phyloP scores from a whole-genome alignment of 1,140 invertebrate genomes.

The Globodera ellingtonae region DNA sequence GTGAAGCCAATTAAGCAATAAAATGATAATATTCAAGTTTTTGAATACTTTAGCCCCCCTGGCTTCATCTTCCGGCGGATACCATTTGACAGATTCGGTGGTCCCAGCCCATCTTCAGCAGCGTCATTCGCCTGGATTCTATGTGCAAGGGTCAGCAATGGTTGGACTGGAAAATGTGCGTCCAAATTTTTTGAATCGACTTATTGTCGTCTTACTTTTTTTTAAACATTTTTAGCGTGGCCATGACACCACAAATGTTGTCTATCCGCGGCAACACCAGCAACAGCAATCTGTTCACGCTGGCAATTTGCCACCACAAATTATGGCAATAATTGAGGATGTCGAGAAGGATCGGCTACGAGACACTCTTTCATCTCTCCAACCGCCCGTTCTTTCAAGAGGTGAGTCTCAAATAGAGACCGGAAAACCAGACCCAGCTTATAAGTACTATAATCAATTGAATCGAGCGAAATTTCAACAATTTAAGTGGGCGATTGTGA shows the following conservation, averaged over 20 bases:
- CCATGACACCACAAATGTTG: neutral
- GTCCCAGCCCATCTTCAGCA: neutral
- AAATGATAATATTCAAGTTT: too few relatives aligned
- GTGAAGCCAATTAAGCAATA: neutral
- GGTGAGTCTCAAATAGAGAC: conserved; percentile 2
- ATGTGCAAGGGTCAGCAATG: neutral
- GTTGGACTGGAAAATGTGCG: neutral
- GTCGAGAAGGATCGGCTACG: conserved; percentile 56
- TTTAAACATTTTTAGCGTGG: neutral
- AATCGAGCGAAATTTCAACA: too few relatives aligned
- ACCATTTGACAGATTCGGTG: neutral
- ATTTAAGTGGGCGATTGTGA: conserved; percentile 36
- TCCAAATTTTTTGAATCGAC: neutral
- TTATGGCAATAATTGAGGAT: conserved; percentile 45
- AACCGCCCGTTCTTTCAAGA: conserved; percentile 42
- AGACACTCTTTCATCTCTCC: conserved; percentile 52
- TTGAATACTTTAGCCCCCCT: too few relatives aligned
- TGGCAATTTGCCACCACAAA: conserved; percentile 14
- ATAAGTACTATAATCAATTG: too few relatives aligned
- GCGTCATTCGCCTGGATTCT: neutral
- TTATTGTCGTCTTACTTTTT: neutral
- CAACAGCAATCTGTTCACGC: conserved; percentile 13
- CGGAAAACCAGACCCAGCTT: too few relatives aligned
- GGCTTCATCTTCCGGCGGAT: neutral
- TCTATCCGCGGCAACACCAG: neutral